Percentiles rank a stretch among this genome's conserved stretches.
These are phyloP conservation scores for Falco concolor DNA, from an alignment of 2,797 vertebrate genomes.

Conservation along the genomic window DNA sequence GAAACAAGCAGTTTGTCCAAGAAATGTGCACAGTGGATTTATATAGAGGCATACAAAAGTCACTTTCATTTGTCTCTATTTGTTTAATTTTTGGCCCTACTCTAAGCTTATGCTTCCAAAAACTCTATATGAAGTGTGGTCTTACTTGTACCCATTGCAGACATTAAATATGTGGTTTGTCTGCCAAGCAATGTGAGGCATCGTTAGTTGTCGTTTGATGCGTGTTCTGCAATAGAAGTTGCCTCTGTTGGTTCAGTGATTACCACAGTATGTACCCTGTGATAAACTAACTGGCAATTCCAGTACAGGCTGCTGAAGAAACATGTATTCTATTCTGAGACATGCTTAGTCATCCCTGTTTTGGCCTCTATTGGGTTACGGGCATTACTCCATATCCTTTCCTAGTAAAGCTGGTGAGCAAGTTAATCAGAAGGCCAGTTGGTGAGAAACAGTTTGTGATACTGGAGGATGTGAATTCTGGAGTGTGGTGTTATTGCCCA, in stretches of 20 bases:
- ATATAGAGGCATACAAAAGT: background rate
- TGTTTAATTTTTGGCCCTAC: background rate
- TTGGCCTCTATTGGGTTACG: background rate
- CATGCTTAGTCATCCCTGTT: conserved; percentile 15
- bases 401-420: background rate
- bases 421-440: background rate
- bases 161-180: background rate
- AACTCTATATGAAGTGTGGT: background rate
- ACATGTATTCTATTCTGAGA: conserved; percentile 28
- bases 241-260: background rate
- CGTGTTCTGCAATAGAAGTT: background rate
- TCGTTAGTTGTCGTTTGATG: background rate
- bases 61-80: background rate
- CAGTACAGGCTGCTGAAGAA: background rate
- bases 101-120: background rate
- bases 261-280: background rate
- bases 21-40: background rate
- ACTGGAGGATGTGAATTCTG: background rate
- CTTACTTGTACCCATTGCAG: background rate
- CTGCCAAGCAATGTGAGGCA: background rate
- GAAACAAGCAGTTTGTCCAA: background rate
- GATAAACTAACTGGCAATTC: background rate
- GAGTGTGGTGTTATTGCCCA: background rate
- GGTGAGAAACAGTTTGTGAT: background rate
- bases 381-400: background rate